phyloP scores from a whole-genome alignment of 2,888 invertebrate genomes.

The Ophraella communa region DNA sequence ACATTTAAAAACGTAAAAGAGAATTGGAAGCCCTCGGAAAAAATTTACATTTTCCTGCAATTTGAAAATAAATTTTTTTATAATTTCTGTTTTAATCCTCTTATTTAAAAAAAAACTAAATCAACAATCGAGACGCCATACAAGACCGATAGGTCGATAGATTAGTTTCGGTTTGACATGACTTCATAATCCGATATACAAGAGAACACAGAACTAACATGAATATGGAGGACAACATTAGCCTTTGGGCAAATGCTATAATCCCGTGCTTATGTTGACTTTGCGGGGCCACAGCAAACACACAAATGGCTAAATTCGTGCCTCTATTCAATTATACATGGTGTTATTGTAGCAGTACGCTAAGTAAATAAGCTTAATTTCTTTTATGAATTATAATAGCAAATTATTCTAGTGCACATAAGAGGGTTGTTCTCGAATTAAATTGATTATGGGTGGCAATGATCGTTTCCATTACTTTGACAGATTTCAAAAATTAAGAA shows the following conservation, averaged over 20 bases:
- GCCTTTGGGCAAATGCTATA: conserved; percentile 19
- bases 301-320: conserved; percentile 21
- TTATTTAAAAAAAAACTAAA: not conserved
- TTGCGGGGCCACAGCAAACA: conserved; percentile 20
- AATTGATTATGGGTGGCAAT: no score
- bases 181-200: conserved; percentile 5
- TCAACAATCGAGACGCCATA: not conserved
- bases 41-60: no score
- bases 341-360: not conserved
- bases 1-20: no score
- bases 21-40: no score
- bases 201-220: conserved; percentile 5
- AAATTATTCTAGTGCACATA: no score
- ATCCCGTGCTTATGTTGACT: conserved; percentile 30
- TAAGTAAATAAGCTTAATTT: not conserved
- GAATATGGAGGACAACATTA: conserved; percentile 12
- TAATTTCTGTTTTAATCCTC: not conserved
- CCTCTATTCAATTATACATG: conserved; percentile 1
- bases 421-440: no score
- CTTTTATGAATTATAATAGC: not conserved
- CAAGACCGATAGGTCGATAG: not conserved
- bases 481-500: no score
- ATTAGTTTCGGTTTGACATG: conserved; percentile 2
- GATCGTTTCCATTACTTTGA: no score
- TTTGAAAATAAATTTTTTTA: no score